A percentile compares a stretch with the other conserved stretches of the same genome.
These are phyloP conservation scores for Halichoerus grypus DNA, from an alignment of 2,113 vertebrate species.

Conservation along the genomic window DNA sequence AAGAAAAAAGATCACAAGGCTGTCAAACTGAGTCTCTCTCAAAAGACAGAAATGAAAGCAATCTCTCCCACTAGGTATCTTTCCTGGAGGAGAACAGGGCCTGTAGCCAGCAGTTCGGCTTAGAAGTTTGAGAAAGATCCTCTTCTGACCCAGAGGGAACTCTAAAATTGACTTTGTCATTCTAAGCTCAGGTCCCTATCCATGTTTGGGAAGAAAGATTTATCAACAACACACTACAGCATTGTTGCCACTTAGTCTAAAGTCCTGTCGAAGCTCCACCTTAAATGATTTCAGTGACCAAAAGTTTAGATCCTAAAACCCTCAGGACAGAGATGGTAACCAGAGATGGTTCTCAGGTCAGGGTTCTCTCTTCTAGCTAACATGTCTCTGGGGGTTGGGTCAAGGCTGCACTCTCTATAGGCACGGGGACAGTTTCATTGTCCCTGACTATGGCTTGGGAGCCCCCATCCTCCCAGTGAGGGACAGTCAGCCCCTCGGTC, in stretches of 20 bases:
- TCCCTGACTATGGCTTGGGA: background rate
- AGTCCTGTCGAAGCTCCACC: background rate
- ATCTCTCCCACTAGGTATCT: background rate
- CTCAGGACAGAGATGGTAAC: rapidly evolving
- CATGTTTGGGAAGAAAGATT: background rate
- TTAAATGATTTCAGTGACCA: background rate
- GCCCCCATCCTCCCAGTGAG: too few relatives aligned
- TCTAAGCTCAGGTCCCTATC: background rate
- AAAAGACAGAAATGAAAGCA: background rate
- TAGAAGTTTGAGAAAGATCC: background rate
- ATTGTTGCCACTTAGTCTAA: background rate
- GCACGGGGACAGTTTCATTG: background rate
- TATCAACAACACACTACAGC: background rate
- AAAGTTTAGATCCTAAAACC: background rate
- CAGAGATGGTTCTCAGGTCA: background rate
- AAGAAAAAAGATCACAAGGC: background rate
- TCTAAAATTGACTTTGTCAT: background rate
- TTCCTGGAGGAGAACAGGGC: background rate
- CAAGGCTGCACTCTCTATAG: background rate
- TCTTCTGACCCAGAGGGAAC: background rate
- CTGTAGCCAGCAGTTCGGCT: background rate
- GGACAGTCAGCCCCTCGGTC: background rate
- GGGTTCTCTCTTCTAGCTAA: background rate
- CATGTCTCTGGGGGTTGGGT: background rate
- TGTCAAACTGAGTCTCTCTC: background rate